Evolutionary conservation across 2,888 invertebrate genomes (phyloP).

Genomic region (Hyppa rectilinea): DNA sequence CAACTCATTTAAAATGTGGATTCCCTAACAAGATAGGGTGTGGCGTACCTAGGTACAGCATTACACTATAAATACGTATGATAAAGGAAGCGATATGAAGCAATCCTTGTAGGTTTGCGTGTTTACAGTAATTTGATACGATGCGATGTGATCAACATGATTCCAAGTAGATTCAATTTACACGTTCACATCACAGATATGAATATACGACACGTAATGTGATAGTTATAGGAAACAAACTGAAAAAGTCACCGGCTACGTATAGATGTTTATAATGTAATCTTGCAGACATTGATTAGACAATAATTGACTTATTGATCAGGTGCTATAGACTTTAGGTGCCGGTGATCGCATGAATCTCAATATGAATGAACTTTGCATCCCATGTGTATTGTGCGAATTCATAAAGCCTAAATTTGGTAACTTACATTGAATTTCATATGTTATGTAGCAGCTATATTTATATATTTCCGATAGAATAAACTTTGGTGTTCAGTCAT

Average conservation of each 20-base stretch:
- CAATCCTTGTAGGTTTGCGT: constrained; percentile 37
- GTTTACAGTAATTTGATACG: constrained; percentile 26
- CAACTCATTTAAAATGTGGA: constrained; percentile 69
- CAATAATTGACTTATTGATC: constrained; percentile 56
- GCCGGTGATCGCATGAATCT: constrained; percentile 35
- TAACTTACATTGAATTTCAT: constrained; percentile 73
- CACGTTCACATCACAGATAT: constrained; percentile 39
- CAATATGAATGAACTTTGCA: constrained; percentile 46
- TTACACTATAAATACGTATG: constrained; percentile 40
- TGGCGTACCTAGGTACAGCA: constrained; percentile 41
- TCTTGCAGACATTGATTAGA: constrained; percentile 18
- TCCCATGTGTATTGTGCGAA: constrained; percentile 74
- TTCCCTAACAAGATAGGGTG: constrained; percentile 46
- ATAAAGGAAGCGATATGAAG: constrained; percentile 40
- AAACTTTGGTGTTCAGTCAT: constrained; percentile 86
- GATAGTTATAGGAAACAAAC: constrained; percentile 16
- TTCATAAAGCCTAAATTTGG: constrained; percentile 79
- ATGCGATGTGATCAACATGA: constrained; percentile 26
- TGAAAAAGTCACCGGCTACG: constrained; percentile 17
- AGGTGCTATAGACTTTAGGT: constrained; percentile 16
- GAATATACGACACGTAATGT: constrained; percentile 14
- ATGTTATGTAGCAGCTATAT: constrained; percentile 60
- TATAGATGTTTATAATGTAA: constrained; percentile 15
- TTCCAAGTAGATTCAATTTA: constrained; percentile 34
- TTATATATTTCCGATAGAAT: constrained; percentile 68